Conservation (phyloP, 2,113 vertebrate species). For the rabbit (Oryctolagus cuniculus) region DNA sequence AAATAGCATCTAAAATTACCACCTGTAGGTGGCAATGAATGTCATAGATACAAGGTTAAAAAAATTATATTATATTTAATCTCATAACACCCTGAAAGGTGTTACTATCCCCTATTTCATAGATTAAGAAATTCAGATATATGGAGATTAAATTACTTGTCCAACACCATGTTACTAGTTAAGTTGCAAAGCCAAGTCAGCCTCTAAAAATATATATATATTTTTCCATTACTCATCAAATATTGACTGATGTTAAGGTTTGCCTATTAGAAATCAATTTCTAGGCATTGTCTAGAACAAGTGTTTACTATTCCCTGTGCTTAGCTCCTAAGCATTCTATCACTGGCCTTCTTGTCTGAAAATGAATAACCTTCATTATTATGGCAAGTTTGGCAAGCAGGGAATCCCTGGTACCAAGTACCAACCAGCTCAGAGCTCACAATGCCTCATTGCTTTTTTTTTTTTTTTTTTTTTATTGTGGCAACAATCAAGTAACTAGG, state of each 20-base stretch:
- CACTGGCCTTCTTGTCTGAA: conserved; percentile 59
- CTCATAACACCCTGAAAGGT: background rate
- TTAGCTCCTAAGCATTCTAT: conserved; percentile 47
- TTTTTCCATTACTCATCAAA: background rate
- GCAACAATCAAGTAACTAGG: conserved; percentile 29
- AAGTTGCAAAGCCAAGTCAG: conserved; percentile 4
- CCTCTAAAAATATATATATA: background rate
- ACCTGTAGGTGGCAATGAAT: background rate
- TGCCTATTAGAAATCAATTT: conserved; percentile 10
- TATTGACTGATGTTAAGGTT: conserved; percentile 21
- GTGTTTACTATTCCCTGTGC: conserved; percentile 25
- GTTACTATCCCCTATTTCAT: background rate
- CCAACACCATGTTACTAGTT: background rate
- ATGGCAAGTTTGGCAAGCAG: background rate
- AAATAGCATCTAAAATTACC: conserved; percentile 36
- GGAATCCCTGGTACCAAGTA: conserved; percentile 65
- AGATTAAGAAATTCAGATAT: background rate
- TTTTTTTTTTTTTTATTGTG: background rate
- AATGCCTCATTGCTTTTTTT: background rate
- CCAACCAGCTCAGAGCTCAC: conserved; percentile 35
- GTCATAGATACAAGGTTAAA: background rate
- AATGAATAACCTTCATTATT: conserved; percentile 67
- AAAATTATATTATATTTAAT: conserved; percentile 6
- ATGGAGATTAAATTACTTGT: background rate
- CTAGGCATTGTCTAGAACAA: conserved; percentile 45